Evolutionary conservation across 1,140 invertebrate genomes (phyloP).

Genomic region (Trachymyrmex septentrionalis): DNA sequence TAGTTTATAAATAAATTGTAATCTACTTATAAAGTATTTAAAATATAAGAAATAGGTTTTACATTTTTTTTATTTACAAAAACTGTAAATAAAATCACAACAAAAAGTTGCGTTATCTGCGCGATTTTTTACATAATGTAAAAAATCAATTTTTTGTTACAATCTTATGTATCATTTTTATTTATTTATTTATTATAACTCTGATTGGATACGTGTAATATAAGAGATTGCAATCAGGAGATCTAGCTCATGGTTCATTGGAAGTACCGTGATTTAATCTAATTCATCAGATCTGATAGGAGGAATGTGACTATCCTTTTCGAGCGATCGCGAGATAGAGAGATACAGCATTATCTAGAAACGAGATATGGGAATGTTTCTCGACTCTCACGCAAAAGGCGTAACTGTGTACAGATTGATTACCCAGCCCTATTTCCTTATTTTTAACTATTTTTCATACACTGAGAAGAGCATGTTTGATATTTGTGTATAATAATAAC

Average conservation of each 20-base stretch:
- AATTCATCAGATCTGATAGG: slow-evolving; percentile 65
- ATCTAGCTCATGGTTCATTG: neutral
- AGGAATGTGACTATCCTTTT: slow-evolving; percentile 54
- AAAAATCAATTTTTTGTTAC: neutral
- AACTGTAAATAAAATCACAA: too few species aligned
- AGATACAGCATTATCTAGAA: slow-evolving; percentile 68
- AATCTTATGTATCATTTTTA: neutral
- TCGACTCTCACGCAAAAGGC: slow-evolving; percentile 33
- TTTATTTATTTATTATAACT: neutral
- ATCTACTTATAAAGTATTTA: too few species aligned
- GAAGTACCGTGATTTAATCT: slow-evolving; percentile 57
- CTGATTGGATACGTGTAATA: neutral
- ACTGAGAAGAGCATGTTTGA: neutral
- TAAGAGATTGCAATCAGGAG: neutral
- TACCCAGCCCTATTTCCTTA: neutral
- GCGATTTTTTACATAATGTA: too few species aligned
- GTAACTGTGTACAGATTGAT: neutral
- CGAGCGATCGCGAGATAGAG: slow-evolving; percentile 49
- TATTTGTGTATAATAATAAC: too few species aligned
- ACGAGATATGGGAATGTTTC: slow-evolving; percentile 53
- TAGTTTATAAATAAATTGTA: neutral
- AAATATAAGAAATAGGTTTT: too few species aligned
- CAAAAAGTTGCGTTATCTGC: too few species aligned
- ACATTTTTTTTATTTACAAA: neutral
- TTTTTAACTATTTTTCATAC: neutral